Conservation (phyloP, 2,113 vertebrate species). For the Forbesichthys papilliferus region DNA sequence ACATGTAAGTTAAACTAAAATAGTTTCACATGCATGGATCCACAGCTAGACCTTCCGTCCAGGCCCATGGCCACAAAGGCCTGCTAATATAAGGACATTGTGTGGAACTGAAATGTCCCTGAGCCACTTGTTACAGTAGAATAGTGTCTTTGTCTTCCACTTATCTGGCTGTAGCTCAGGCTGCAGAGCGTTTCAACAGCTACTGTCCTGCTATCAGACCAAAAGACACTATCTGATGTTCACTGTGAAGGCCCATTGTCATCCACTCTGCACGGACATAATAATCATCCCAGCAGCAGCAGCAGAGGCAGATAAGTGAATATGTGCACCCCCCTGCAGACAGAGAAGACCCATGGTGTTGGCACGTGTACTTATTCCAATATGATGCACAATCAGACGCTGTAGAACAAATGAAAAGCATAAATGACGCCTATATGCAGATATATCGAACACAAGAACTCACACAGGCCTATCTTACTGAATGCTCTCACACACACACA, state of each 20-base stretch:
- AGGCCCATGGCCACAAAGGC: slow-evolving; percentile 28
- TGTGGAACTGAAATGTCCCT: slow-evolving; percentile 60
- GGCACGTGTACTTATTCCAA: slow-evolving; percentile 16
- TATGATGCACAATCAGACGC: neutral
- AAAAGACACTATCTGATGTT: slow-evolving; percentile 55
- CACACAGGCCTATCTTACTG: slow-evolving; percentile 4
- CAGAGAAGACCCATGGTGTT: slow-evolving; percentile 27
- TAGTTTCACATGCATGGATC: slow-evolving; percentile 25
- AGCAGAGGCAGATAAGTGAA: slow-evolving; percentile 47
- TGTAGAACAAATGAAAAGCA: slow-evolving; percentile 2
- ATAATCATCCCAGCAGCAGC: slow-evolving; percentile 49
- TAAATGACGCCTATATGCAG: neutral
- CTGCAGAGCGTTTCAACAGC: slow-evolving; percentile 58
- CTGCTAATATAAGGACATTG: slow-evolving; percentile 45
- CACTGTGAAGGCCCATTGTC: slow-evolving; percentile 55
- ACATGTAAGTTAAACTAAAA: slow-evolving; percentile 26
- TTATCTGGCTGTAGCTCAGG: slow-evolving; percentile 64
- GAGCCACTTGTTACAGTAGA: slow-evolving; percentile 59
- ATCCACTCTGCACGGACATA: slow-evolving; percentile 51
- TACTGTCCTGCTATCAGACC: slow-evolving; percentile 57
- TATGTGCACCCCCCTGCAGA: slow-evolving; percentile 42
- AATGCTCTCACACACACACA: neutral
- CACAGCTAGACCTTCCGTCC: slow-evolving; percentile 34
- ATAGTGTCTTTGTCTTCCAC: slow-evolving; percentile 67
- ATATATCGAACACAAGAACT: slow-evolving; percentile 25